Conservation (phyloP, 1,140 invertebrate species). For the Drosophila sp. region DNA sequence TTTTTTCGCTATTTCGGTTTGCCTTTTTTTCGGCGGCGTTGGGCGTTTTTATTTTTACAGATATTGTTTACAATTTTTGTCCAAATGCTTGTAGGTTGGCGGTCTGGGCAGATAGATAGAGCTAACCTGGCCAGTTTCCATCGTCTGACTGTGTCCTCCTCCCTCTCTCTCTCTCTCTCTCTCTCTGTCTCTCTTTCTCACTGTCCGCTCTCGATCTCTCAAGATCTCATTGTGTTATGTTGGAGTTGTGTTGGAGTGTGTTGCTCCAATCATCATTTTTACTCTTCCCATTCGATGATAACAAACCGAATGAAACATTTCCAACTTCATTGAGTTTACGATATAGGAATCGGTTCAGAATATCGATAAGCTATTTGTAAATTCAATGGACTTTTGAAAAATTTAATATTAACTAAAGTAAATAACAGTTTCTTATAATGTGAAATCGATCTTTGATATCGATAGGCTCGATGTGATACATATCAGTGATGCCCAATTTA, state of each 20-base stretch:
- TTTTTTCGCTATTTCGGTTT: conserved; percentile 39
- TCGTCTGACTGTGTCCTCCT: conserved; percentile 14
- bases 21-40: conserved; percentile 58
- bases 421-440: too few relatives aligned
- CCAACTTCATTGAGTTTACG: neutral
- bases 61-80: conserved; percentile 74
- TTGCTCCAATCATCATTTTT: conserved; percentile 60
- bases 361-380: too few relatives aligned
- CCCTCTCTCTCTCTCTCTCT: neutral
- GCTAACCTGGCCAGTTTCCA: conserved; percentile 38
- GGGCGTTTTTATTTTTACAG: conserved; percentile 81
- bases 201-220: conserved; percentile 3
- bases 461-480: too few relatives aligned
- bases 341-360: too few relatives aligned
- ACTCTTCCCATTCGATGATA: neutral
- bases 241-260: conserved; percentile 39
- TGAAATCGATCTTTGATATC: too few relatives aligned
- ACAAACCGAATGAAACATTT: neutral
- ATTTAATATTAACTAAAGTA: too few relatives aligned
- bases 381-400: too few relatives aligned
- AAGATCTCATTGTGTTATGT: conserved; percentile 40
- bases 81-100: conserved; percentile 24
- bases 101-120: neutral
- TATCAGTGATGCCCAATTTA: too few relatives aligned
- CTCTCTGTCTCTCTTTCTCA: neutral